Conservation (phyloP, 2,797 vertebrate species). For the Melanotaenia maccullochi region DNA sequence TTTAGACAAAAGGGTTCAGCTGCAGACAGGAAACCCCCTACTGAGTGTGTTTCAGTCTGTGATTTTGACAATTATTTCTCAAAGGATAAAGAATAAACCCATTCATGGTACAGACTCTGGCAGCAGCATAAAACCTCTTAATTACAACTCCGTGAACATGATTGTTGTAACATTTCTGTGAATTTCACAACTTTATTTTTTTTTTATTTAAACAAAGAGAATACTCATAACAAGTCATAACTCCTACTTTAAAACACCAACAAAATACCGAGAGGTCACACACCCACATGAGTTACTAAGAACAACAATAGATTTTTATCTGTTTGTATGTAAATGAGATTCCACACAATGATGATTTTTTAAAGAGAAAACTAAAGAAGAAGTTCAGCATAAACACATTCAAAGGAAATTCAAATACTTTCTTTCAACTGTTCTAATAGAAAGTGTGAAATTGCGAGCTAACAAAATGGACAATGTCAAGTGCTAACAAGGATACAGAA, state of each 20-base stretch:
- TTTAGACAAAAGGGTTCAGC: conserved; percentile 39
- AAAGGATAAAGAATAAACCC: conserved; percentile 2
- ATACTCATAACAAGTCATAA: neutral
- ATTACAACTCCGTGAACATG: neutral
- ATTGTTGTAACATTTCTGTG: too few species aligned
- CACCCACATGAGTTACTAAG: neutral
- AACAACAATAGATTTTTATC: neutral
- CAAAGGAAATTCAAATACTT: too few species aligned
- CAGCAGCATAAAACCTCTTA: neutral
- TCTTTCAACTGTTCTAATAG: too few species aligned
- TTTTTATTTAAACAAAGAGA: too few species aligned
- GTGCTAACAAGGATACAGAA: too few species aligned
- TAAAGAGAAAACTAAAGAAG: too few species aligned
- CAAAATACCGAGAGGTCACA: neutral
- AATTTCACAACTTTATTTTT: too few species aligned
- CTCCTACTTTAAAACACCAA: neutral
- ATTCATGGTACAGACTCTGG: neutral
- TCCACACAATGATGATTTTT: too few species aligned
- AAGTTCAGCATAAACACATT: too few species aligned
- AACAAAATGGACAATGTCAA: too few species aligned
- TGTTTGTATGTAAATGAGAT: neutral
- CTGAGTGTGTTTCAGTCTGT: conserved; percentile 31
- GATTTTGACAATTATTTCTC: conserved; percentile 23
- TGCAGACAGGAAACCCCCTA: conserved; percentile 36
- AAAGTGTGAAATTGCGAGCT: too few species aligned